phyloP scores from a whole-genome alignment of 2,888 invertebrate species.

The Amphipyra berbera region DNA sequence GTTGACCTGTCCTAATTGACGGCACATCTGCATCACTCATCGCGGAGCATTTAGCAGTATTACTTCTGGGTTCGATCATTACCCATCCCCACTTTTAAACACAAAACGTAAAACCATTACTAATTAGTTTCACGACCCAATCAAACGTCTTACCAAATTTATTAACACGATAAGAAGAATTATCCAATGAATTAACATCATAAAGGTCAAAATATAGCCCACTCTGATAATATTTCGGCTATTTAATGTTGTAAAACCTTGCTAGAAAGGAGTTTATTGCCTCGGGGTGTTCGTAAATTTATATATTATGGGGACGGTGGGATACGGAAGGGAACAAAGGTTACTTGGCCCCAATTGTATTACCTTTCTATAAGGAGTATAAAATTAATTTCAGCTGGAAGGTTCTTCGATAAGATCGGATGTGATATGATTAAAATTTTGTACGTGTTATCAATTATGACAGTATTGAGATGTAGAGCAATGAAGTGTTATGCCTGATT shows the following conservation, averaged over 20 bases:
- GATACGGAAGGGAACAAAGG: slow-evolving; percentile 36
- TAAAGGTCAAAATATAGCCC: slow-evolving; percentile 50
- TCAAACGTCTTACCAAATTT: slow-evolving; percentile 31
- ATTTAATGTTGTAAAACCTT: slow-evolving; percentile 47
- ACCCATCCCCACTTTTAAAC: no score
- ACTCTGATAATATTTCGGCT: slow-evolving; percentile 44
- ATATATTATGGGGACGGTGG: slow-evolving; percentile 39
- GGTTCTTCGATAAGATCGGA: slow-evolving; percentile 1
- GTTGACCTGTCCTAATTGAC: no score
- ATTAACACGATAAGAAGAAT: slow-evolving; percentile 46
- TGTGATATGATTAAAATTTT: slow-evolving; percentile 3
- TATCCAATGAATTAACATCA: slow-evolving; percentile 45
- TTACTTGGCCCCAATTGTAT: slow-evolving; percentile 28
- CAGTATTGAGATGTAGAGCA: not conserved
- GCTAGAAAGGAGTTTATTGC: slow-evolving; percentile 59
- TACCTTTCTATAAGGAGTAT: slow-evolving; percentile 11
- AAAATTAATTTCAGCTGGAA: slow-evolving; percentile 13
- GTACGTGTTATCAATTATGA: not conserved
- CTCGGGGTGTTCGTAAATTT: slow-evolving; percentile 51
- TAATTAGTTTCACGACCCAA: slow-evolving; percentile 12
- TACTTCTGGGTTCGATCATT: no score
- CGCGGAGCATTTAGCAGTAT: no score
- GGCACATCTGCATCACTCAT: no score
- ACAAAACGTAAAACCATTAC: not conserved
- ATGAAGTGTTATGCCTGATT: not conserved